Conservation (phyloP, 2,797 vertebrate genomes). For the Schizothorax lantsangensis region DNA sequence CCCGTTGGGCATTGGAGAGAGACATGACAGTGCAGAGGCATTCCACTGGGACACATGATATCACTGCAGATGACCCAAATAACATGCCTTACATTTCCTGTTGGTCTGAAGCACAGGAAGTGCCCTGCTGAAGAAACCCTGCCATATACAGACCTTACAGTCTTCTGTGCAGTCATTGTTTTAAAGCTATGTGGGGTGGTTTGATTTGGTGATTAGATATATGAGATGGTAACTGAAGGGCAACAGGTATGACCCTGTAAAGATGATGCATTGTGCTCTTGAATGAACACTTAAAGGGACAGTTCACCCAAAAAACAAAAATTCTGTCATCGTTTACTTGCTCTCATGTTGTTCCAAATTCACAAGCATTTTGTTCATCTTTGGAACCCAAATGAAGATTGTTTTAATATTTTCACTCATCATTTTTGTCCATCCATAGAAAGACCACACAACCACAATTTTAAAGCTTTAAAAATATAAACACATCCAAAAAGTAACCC, state of each 20-base stretch:
- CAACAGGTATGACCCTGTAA: neutral
- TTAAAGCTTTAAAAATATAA: neutral
- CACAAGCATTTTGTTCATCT: neutral
- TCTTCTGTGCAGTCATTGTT: neutral
- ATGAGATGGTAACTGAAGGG: neutral
- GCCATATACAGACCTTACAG: neutral
- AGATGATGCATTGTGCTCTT: neutral
- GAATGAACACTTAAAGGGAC: neutral
- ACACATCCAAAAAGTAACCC: neutral
- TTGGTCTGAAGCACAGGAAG: constrained; percentile 28
- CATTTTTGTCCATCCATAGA: neutral
- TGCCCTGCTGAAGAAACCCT: neutral
- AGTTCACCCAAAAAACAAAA: neutral
- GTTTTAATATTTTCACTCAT: neutral
- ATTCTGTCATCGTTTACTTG: neutral
- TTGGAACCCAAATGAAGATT: neutral
- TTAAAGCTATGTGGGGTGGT: neutral
- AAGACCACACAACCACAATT: neutral
- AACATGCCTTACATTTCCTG: constrained; percentile 48
- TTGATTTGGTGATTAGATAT: neutral
- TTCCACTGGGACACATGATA: constrained; percentile 24
- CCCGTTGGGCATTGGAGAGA: constrained; percentile 11
- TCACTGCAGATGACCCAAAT: constrained; percentile 42
- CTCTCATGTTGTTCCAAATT: neutral
- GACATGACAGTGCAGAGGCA: constrained; percentile 10